A percentile compares a stretch with the other conserved stretches of the same genome.
These are phyloP conservation scores for Pterocles gutturalis DNA, from an alignment of 2,113 vertebrate genomes.

Conservation along the genomic window DNA sequence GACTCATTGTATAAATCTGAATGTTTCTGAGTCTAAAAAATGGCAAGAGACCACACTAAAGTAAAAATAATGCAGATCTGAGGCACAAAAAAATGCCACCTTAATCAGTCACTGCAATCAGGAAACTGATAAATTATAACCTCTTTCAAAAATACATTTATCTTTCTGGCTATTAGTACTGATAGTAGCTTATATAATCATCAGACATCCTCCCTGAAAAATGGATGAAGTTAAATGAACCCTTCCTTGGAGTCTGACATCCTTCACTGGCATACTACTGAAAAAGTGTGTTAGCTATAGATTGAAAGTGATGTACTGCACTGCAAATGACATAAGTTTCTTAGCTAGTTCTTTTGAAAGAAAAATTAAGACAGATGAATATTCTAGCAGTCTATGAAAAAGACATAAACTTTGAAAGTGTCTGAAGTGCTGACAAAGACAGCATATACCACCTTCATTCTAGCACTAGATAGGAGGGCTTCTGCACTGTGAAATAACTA, in stretches of 20 bases:
- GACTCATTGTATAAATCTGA: background rate
- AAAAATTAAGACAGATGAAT: constrained; percentile 51
- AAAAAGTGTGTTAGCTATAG: constrained; percentile 4
- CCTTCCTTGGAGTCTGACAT: constrained; percentile 34
- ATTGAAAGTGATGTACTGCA: constrained; percentile 43
- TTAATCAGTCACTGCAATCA: constrained; percentile 23
- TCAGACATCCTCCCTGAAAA: constrained; percentile 39
- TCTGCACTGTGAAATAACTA: background rate
- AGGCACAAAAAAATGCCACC: background rate
- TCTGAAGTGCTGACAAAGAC: background rate
- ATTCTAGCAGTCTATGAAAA: constrained; percentile 27
- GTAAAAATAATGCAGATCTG: constrained; percentile 25
- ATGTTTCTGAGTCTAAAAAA: background rate
- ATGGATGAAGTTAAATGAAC: constrained; percentile 62
- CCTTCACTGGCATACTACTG: constrained; percentile 33
- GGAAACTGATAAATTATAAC: constrained; percentile 42
- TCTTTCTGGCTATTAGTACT: constrained; percentile 57
- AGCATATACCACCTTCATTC: background rate
- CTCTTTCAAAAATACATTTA: constrained; percentile 51
- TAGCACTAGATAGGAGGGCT: background rate
- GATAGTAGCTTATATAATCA: constrained; percentile 50
- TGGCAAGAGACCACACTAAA: constrained; percentile 19
- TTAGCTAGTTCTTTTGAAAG: background rate
- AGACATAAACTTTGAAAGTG: background rate
- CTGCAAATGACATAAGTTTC: constrained; percentile 13